Percentiles rank a stretch among this genome's conserved stretches.
These are phyloP conservation scores for Blennius ocellaris DNA, from an alignment of 2,113 vertebrate species.

Conservation along the genomic window DNA sequence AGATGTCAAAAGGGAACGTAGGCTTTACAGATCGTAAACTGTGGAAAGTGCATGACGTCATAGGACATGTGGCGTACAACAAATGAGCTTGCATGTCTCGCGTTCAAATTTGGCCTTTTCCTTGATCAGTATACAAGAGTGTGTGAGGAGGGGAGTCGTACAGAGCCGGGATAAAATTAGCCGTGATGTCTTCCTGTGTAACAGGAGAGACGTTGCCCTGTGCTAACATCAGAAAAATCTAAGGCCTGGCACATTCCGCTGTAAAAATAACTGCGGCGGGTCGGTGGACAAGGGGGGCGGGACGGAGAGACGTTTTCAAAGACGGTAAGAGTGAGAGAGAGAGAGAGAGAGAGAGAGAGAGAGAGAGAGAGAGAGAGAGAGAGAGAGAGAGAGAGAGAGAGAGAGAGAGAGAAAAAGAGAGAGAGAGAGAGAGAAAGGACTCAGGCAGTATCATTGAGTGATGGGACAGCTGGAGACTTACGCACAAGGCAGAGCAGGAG, in stretches of 20 bases:
- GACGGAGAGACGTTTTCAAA: conserved; percentile 57
- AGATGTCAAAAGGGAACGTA: no score
- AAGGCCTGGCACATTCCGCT: conserved; percentile 85
- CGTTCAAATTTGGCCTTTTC: conserved; percentile 23
- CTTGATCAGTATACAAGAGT: conserved; percentile 16
- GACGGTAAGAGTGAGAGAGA: conserved; percentile 33
- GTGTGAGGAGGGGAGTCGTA: conserved; percentile 27
- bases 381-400: conserved; percentile 34
- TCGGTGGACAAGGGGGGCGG: conserved; percentile 58
- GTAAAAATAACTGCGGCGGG: conserved; percentile 84
- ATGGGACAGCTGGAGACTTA: conserved; percentile 80
- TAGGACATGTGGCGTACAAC: conserved; percentile 5
- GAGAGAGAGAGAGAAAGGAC: conserved; percentile 30
- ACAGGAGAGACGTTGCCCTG: conserved; percentile 79
- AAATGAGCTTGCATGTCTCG: conserved; percentile 14
- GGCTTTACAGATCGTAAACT: neutral
- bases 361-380: conserved; percentile 25
- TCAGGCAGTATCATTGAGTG: conserved; percentile 70
- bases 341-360: conserved; percentile 33
- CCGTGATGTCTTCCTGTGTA: conserved; percentile 85
- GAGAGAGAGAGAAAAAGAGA: conserved; percentile 33
- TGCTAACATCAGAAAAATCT: conserved; percentile 85
- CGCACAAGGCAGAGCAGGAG: conserved; percentile 33
- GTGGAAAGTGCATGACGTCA: neutral
- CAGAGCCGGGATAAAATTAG: conserved; percentile 78